These are phyloP conservation scores for Empidonax alnorum DNA, from an alignment of 2,113 vertebrate genomes.

Conservation along the genomic window DNA sequence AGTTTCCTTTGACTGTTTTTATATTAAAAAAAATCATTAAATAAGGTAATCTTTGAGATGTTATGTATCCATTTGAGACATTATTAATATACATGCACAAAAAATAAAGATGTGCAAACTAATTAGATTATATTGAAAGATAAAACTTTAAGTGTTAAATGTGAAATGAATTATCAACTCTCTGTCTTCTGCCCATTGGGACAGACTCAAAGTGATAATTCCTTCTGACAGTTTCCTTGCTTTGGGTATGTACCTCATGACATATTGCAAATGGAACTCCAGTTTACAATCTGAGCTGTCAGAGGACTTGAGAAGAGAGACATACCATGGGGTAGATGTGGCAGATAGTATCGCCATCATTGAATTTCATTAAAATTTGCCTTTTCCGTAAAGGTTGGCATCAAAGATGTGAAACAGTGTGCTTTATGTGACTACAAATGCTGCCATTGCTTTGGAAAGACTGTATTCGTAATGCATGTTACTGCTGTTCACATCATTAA, in stretches of 20 bases:
- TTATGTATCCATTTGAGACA: background rate
- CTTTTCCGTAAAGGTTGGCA: background rate
- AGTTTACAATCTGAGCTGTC: background rate
- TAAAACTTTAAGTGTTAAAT: background rate
- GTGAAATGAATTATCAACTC: background rate
- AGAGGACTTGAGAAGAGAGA: background rate
- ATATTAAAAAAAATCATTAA: background rate
- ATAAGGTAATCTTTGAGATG: background rate
- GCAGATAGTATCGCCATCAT: accelerated
- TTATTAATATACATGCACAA: background rate
- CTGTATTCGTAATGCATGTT: background rate
- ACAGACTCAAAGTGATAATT: background rate
- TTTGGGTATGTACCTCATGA: background rate
- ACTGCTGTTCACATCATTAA: background rate
- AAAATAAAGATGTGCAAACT: background rate
- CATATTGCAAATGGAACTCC: background rate
- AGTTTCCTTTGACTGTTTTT: background rate
- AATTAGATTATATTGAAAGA: background rate
- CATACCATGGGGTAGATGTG: background rate
- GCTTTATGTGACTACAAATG: background rate
- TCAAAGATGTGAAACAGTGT: background rate
- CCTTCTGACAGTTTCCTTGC: background rate
- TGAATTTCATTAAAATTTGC: background rate
- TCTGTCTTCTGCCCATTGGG: background rate
- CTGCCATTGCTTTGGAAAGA: background rate